These are phyloP conservation scores for Zaprionus lachaisei DNA, from an alignment of 1,140 invertebrate genomes.

Conservation along the genomic window DNA sequence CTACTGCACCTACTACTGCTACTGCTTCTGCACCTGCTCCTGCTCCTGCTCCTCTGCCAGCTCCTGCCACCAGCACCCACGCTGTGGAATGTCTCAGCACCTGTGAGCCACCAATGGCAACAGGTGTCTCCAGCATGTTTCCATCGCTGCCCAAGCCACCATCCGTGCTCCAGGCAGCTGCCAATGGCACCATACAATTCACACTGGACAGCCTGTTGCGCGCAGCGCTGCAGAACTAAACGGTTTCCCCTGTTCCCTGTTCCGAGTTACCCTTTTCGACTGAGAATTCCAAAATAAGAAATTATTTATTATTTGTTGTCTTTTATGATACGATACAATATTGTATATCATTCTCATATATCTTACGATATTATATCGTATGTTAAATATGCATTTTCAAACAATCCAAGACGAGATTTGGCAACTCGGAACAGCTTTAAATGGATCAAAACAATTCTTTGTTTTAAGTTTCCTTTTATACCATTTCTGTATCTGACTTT, in stretches of 20 bases:
- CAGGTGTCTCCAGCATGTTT: slow-evolving; percentile 41
- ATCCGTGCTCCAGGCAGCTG: slow-evolving; percentile 68
- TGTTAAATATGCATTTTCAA: not conserved
- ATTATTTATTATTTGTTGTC: too few species aligned
- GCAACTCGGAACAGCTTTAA: not conserved
- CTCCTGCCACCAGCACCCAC: not conserved
- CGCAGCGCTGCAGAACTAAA: slow-evolving; percentile 73
- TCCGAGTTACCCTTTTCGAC: not conserved
- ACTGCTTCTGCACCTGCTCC: not conserved
- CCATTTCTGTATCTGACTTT: not conserved
- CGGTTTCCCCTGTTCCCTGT: not conserved
- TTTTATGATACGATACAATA: not conserved
- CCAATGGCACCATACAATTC: slow-evolving; percentile 65
- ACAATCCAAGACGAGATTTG: not conserved
- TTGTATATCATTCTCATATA: not conserved
- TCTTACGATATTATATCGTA: not conserved
- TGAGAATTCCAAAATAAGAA: not conserved
- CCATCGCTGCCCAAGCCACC: slow-evolving; percentile 70
- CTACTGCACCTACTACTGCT: not conserved
- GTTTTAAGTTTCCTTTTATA: not conserved
- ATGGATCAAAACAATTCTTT: not conserved
- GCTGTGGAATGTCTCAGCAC: slow-evolving; percentile 57
- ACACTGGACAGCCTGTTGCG: slow-evolving; percentile 73
- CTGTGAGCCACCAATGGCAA: slow-evolving; percentile 45
- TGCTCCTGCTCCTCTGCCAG: not conserved